Evolutionary conservation across 2,888 invertebrate species (phyloP), one percentile per base, ranked within the genome.

Genomic region (Eupithecia vulgata): DNA sequence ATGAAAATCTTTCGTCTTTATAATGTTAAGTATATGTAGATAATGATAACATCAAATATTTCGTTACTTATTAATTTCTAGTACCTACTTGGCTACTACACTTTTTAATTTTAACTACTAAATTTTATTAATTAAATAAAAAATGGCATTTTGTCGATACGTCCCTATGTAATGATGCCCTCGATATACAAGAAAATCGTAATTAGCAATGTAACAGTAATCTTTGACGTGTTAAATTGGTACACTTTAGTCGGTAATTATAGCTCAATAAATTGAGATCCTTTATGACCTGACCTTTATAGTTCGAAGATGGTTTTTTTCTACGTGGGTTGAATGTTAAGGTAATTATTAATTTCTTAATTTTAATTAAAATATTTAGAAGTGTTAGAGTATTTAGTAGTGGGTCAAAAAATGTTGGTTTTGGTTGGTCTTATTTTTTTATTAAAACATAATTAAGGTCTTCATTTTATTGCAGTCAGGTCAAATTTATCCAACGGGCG

Each of bases 121-220:
- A 1, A 48, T n/a, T 48, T n/a, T n/a, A n/a, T 0, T 48, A 4
- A 8, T 48, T 8, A 48, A 21, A 21, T 52, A 17, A 21, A 10
- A 48, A 52, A 52, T 4, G 0, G 10, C 10, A 21, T 52, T 21
- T 52, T 52, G n/a, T 21, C 4, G n/a, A 21, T 52, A 21, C 48
- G 21, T 45, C 21, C 21, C 4, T 52, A 10, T 52, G 48, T 1
- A 10, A 52, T 21, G 21, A 21, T 52, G 21, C n/a, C 21, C 8
- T 52, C 48, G 48, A 52, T 21, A 52, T 42, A 65, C 40, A 40
- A 64, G n/a, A 37, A 40, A 69, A 74, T 67, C n/a, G 40, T 69
- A 71, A 74, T 72, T 69, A 71, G 69, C 67, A 69, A 74, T 62
- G 48, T 71, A 68, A 59, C 10, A 17, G 68, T 52, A 73, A 70